Percentiles rank a stretch among this genome's conserved stretches.
Evolutionary conservation across 2,113 vertebrate species (phyloP).

Genomic region (Rhegmatorhina hoffmannsi): DNA sequence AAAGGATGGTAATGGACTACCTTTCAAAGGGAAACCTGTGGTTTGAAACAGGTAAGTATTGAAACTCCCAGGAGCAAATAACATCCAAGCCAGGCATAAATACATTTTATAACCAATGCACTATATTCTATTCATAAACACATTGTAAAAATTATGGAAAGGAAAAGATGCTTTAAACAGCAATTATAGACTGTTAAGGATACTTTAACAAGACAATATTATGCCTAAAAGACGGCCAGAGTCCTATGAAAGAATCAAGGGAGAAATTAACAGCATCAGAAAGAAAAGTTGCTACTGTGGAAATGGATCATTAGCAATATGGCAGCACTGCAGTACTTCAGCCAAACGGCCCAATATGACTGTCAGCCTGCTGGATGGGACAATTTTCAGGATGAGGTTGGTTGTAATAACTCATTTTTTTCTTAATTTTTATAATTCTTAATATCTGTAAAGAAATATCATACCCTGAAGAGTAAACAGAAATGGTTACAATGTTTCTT

Average conservation of each 20-base stretch:
- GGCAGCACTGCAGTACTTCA: background rate
- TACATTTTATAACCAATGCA: background rate
- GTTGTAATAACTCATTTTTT: background rate
- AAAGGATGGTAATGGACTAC: background rate
- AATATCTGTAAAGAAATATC: background rate
- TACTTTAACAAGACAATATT: background rate
- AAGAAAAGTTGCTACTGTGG: constrained; percentile 31
- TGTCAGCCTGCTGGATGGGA: background rate
- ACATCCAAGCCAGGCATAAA: background rate
- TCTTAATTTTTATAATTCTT: background rate
- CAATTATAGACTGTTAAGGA: background rate
- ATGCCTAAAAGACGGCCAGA: constrained; percentile 17
- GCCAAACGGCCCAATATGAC: background rate
- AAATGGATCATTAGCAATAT: constrained; percentile 30
- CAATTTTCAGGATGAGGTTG: background rate
- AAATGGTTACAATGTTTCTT: background rate
- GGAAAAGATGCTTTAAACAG: background rate
- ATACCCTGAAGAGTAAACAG: background rate
- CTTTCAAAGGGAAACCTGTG: background rate
- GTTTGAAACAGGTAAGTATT: background rate
- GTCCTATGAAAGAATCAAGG: constrained; percentile 13
- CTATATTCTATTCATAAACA: background rate
- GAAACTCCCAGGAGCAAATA: background rate
- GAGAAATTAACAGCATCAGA: constrained; percentile 4
- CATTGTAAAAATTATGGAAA: background rate